A percentile compares a stretch with the other conserved stretches of the same genome.
These are phyloP conservation scores for Graphium colonna DNA, from an alignment of 2,888 invertebrate species.

Conservation along the genomic window DNA sequence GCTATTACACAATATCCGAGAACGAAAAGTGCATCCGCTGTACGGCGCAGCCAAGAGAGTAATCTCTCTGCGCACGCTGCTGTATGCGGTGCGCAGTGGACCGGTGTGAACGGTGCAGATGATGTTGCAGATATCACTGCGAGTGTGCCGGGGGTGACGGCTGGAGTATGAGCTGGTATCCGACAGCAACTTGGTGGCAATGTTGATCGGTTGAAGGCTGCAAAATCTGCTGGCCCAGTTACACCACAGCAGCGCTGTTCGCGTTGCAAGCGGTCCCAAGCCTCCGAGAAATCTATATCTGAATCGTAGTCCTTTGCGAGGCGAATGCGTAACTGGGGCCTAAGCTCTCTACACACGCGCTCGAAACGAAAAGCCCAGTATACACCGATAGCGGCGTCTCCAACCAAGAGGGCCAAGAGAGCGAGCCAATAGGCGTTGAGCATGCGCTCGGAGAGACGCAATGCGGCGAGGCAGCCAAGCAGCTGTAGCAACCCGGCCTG, in stretches of 20 bases:
- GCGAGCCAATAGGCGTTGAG: slow-evolving; percentile 92
- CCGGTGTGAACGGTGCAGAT: slow-evolving; percentile 56
- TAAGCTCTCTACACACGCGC: slow-evolving; percentile 86
- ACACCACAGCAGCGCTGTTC: slow-evolving; percentile 91
- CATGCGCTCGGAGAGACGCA: slow-evolving; percentile 88
- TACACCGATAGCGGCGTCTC: slow-evolving; percentile 90
- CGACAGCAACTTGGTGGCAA: slow-evolving; percentile 72
- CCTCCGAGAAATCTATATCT: slow-evolving; percentile 85
- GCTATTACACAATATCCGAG: slow-evolving; percentile 93
- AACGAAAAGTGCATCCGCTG: slow-evolving; percentile 89
- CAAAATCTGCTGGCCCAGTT: slow-evolving; percentile 80
- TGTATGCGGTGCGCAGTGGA: slow-evolving; percentile 70
- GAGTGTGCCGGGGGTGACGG: slow-evolving; percentile 75
- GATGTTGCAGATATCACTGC: slow-evolving; percentile 57
- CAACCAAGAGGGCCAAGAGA: slow-evolving; percentile 87
- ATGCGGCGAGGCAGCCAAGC: slow-evolving; percentile 90
- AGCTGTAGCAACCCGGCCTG: slow-evolving; percentile 86
- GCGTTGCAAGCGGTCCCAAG: slow-evolving; percentile 88
- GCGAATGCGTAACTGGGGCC: slow-evolving; percentile 82
- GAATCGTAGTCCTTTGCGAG: slow-evolving; percentile 85
- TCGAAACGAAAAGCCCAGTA: slow-evolving; percentile 92
- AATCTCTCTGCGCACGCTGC: slow-evolving; percentile 87
- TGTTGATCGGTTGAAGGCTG: slow-evolving; percentile 62
- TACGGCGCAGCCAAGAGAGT: slow-evolving; percentile 86
- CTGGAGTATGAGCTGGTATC: slow-evolving; percentile 59